Conservation (phyloP, 2,113 vertebrate species). For the Aplodontia rufa region DNA sequence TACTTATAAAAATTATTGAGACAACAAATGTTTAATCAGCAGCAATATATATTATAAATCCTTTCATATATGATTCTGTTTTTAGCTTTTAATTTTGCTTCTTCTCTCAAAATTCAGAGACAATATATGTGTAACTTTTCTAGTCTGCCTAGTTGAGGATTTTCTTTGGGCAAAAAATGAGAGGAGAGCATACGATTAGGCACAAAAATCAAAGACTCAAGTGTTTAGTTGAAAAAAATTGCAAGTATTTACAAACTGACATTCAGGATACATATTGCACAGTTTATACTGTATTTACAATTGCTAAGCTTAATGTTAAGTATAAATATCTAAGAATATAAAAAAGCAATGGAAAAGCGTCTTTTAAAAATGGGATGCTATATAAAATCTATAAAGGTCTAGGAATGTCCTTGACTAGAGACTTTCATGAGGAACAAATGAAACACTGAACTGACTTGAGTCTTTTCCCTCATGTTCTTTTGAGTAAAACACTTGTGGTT, state of each 20-base stretch:
- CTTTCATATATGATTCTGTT: background rate
- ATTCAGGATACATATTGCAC: background rate
- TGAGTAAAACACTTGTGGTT: slow-evolving; percentile 71
- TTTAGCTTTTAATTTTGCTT: slow-evolving; percentile 35
- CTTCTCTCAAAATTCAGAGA: background rate
- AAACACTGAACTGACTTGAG: slow-evolving; percentile 47
- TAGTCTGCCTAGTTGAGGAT: background rate
- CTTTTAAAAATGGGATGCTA: slow-evolving; percentile 30
- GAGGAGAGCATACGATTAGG: background rate
- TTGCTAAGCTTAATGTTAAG: slow-evolving; percentile 12
- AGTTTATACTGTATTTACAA: background rate
- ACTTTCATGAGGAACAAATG: slow-evolving; percentile 62
- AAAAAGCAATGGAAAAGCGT: background rate
- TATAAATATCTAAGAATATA: slow-evolving; percentile 23
- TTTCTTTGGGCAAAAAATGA: slow-evolving; percentile 37
- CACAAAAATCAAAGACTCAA: slow-evolving; percentile 14
- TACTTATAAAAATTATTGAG: background rate
- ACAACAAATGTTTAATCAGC: background rate
- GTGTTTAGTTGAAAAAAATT: slow-evolving; percentile 3
- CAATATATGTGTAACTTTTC: background rate
- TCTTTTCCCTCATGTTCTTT: slow-evolving; percentile 61
- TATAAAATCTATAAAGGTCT: slow-evolving; percentile 64
- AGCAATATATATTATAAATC: background rate
- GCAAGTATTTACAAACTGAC: background rate
- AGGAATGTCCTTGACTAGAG: slow-evolving; percentile 39